These are phyloP conservation scores for Daubentonia madagascariensis DNA, from an alignment of 2,113 vertebrate genomes.

Conservation along the genomic window DNA sequence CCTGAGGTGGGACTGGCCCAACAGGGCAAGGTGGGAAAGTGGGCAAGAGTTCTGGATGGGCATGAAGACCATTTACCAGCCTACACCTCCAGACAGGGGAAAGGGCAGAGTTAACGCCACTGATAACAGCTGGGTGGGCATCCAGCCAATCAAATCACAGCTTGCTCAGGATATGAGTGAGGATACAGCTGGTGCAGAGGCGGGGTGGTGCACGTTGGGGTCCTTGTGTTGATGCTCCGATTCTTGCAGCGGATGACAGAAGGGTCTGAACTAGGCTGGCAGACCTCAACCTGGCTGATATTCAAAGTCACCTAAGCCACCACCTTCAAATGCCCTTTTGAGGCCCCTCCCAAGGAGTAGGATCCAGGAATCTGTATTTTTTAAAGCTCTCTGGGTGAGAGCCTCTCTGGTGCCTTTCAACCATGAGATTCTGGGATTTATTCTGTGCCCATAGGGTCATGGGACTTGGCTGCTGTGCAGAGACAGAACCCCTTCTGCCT, in stretches of 20 bases:
- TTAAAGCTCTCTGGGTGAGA: background rate
- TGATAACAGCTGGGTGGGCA: background rate
- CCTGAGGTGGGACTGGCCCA: background rate
- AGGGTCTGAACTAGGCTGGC: background rate
- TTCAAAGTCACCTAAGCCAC: background rate
- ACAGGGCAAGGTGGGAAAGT: background rate
- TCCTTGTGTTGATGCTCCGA: background rate
- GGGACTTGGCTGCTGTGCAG: constrained; percentile 88
- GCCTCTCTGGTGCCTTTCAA: background rate
- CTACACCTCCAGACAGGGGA: background rate
- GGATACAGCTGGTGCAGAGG: background rate
- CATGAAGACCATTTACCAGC: background rate
- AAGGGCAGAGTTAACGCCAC: background rate
- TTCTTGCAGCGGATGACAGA: background rate
- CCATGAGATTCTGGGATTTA: background rate
- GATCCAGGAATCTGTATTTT: background rate
- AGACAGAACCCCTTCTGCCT: constrained; percentile 85
- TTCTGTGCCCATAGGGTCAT: constrained; percentile 78
- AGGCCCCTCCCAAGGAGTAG: background rate
- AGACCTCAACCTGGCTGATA: background rate
- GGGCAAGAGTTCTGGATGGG: background rate
- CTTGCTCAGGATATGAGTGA: accelerated
- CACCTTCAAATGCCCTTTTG: background rate
- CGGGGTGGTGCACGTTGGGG: too few relatives aligned
- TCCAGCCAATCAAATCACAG: background rate